Evolutionary conservation across 2,113 vertebrate genomes (phyloP).

Genomic region (Vulpes lagopus): DNA sequence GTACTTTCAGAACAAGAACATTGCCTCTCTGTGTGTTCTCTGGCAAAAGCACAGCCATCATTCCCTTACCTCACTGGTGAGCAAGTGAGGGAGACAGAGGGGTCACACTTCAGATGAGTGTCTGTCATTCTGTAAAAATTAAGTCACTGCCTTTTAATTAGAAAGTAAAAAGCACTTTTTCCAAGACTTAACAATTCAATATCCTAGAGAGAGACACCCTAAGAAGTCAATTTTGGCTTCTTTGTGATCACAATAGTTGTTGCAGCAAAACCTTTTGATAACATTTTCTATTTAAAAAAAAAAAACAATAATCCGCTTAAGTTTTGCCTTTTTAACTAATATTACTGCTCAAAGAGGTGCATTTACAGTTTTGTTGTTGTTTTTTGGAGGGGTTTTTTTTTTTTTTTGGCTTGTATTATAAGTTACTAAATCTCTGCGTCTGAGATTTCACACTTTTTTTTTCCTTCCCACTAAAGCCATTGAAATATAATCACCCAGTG

Average conservation of each 20-base stretch:
- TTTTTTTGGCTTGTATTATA: conserved; percentile 73
- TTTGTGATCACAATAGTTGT: neutral
- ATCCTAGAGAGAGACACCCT: neutral
- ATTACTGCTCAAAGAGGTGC: conserved; percentile 78
- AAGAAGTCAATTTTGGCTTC: conserved; percentile 19
- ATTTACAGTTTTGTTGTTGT: conserved; percentile 83
- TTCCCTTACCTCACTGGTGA: neutral
- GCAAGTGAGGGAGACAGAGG: neutral
- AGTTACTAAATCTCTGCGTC: neutral
- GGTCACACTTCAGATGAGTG: neutral
- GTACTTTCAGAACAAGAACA: neutral
- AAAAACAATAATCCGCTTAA: conserved; percentile 43
- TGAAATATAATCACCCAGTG: conserved; percentile 86
- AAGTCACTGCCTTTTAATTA: neutral
- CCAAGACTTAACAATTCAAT: neutral
- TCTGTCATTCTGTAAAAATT: neutral
- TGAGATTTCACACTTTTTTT: conserved; percentile 63
- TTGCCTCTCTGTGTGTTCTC: neutral
- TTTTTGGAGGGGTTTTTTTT: conserved; percentile 49
- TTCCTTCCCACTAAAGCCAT: conserved; percentile 80
- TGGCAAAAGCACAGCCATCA: neutral
- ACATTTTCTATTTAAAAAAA: neutral
- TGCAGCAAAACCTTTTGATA: conserved; percentile 8
- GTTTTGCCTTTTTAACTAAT: conserved; percentile 62
- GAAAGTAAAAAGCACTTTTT: conserved; percentile 18